phyloP scores from a whole-genome alignment of 2,797 vertebrate species.

The Chrosomus eos region DNA sequence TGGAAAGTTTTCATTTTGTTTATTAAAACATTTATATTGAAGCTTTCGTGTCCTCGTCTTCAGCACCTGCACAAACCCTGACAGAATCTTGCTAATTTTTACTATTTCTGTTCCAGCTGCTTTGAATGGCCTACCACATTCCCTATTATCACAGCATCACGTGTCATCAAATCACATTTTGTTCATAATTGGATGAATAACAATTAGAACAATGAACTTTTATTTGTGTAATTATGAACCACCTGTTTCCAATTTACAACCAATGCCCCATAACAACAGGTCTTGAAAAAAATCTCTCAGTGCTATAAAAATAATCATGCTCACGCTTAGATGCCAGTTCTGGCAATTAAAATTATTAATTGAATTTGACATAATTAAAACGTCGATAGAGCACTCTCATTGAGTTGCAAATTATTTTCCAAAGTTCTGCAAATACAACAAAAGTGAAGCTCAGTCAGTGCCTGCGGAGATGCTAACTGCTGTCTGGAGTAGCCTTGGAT shows the following conservation, averaged over 20 bases:
- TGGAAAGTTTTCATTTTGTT: no score
- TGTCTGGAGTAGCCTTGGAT: slow-evolving; percentile 11
- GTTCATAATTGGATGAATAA: slow-evolving; percentile 54
- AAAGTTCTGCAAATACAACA: neutral
- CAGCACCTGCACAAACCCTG: no score
- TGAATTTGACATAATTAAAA: slow-evolving; percentile 18
- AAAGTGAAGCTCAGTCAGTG: neutral
- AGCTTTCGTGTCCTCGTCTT: no score
- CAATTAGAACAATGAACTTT: slow-evolving; percentile 56
- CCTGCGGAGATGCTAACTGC: neutral
- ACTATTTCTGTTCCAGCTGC: slow-evolving; percentile 27
- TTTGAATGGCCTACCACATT: slow-evolving; percentile 21
- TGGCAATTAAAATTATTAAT: slow-evolving; percentile 24
- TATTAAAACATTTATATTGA: no score
- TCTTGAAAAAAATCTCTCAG: neutral
- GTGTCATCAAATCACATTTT: slow-evolving; percentile 47
- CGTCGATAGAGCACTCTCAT: neutral
- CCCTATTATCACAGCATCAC: slow-evolving; percentile 44
- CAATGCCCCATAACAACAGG: slow-evolving; percentile 34
- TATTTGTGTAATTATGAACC: slow-evolving; percentile 55
- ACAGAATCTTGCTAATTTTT: slow-evolving; percentile 18
- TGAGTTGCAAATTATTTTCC: neutral
- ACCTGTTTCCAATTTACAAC: slow-evolving; percentile 55
- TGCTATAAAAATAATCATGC: slow-evolving; percentile 6
- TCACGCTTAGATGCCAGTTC: neutral